Evolutionary conservation across 2,797 vertebrate genomes (phyloP).

Genomic region (Urophycis tenuis): DNA sequence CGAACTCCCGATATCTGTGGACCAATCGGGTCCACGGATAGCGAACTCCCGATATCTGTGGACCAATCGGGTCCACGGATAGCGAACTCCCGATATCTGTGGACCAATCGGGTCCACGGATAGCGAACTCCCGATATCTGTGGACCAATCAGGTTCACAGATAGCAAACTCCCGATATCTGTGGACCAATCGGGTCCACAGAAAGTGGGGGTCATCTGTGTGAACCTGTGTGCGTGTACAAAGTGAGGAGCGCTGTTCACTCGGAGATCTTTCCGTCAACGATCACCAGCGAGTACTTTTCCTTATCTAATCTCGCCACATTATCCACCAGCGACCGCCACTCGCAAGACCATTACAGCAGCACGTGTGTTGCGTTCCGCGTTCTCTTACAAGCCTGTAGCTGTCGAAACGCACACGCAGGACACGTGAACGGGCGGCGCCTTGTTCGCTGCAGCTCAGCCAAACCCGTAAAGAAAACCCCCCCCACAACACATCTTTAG

Average conservation of each 20-base stretch:
- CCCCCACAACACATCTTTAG: conserved; percentile 5
- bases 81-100: background rate
- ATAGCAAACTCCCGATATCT: background rate
- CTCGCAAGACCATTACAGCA: background rate
- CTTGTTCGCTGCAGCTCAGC: background rate
- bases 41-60: background rate
- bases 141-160: background rate
- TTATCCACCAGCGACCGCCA: background rate
- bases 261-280: too few relatives aligned
- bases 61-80: too few relatives aligned
- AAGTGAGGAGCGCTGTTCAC: too few relatives aligned
- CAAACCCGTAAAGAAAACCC: background rate
- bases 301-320: background rate
- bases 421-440: background rate
- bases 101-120: too few relatives aligned
- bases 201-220: too few relatives aligned
- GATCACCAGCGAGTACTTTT: too few relatives aligned
- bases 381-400: background rate
- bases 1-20: background rate
- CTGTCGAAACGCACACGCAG: background rate
- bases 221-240: too few relatives aligned
- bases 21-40: too few relatives aligned
- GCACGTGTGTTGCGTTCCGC: background rate
- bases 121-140: background rate
- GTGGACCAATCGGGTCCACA: background rate